Conservation (phyloP, 2,797 vertebrate species). For the Danio albolineatus region DNA sequence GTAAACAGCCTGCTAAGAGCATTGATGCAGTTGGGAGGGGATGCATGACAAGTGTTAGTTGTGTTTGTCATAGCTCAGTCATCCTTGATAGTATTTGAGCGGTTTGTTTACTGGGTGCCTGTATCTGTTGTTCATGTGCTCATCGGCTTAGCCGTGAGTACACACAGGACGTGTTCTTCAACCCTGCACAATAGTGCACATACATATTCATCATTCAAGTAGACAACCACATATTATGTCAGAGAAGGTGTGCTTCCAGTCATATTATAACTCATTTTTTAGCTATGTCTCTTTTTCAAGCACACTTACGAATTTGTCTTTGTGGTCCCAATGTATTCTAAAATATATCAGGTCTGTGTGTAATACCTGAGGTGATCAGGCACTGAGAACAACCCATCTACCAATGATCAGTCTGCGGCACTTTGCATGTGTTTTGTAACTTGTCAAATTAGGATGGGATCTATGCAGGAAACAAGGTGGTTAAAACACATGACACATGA, state of each 20-base stretch:
- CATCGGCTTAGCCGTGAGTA: slow-evolving; percentile 64
- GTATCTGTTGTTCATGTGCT: slow-evolving; percentile 44
- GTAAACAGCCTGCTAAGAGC: slow-evolving; percentile 2
- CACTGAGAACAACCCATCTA: too few relatives aligned
- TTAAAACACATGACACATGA: too few relatives aligned
- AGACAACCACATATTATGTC: slow-evolving; percentile 33
- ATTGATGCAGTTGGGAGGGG: neutral
- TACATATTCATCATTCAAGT: slow-evolving; percentile 59
- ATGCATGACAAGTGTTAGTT: slow-evolving; percentile 23
- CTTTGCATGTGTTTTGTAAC: too few relatives aligned
- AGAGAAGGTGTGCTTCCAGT: slow-evolving; percentile 11
- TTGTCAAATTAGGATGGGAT: too few relatives aligned
- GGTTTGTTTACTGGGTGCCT: slow-evolving; percentile 36
- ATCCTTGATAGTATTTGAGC: slow-evolving; percentile 18
- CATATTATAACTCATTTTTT: slow-evolving; percentile 15
- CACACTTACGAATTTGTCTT: neutral
- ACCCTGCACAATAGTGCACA: slow-evolving; percentile 63
- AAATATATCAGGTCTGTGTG: too few relatives aligned
- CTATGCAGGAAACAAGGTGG: too few relatives aligned
- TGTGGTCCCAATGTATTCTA: too few relatives aligned
- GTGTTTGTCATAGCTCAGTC: slow-evolving; percentile 32
- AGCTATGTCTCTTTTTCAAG: slow-evolving; percentile 1
- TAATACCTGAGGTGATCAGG: too few relatives aligned
- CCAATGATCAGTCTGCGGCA: too few relatives aligned
- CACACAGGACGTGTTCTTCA: slow-evolving; percentile 67